A percentile compares a stretch with the other conserved stretches of the same genome.
phyloP scores from a whole-genome alignment of 2,797 vertebrate species.

The Coranthus polyacanthus region DNA sequence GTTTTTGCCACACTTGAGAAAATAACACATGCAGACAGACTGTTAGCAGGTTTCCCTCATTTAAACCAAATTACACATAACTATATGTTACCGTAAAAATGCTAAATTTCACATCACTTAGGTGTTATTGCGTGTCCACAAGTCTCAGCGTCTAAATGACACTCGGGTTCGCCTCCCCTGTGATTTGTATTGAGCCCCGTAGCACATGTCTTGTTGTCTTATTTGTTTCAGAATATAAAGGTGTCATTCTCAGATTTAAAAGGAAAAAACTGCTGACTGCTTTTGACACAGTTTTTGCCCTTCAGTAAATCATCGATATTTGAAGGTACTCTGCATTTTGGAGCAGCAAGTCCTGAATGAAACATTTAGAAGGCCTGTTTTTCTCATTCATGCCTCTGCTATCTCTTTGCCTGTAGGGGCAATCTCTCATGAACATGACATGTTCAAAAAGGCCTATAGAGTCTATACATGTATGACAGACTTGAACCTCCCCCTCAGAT shows the following conservation, averaged over 20 bases:
- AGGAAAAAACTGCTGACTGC: neutral
- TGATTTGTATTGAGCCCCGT: too few species aligned
- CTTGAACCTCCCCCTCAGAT: constrained; percentile 5
- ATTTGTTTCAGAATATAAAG: too few species aligned
- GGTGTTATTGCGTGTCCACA: constrained; percentile 8
- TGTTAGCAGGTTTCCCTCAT: constrained; percentile 66
- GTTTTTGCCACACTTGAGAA: constrained; percentile 33
- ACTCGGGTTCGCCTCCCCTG: neutral
- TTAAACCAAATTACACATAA: constrained; percentile 36
- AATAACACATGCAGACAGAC: constrained; percentile 59
- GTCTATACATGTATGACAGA: constrained; percentile 9
- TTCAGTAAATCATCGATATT: neutral
- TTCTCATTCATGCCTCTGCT: constrained; percentile 25
- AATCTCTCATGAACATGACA: constrained; percentile 41
- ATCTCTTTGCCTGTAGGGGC: constrained; percentile 41
- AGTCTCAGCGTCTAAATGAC: constrained; percentile 22
- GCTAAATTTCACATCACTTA: constrained; percentile 21
- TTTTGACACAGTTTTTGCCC: neutral
- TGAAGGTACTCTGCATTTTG: constrained; percentile 37
- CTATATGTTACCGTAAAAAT: constrained; percentile 30
- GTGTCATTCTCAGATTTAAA: too few species aligned
- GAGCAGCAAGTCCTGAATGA: constrained; percentile 42
- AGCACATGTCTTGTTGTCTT: too few species aligned
- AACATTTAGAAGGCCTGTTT: constrained; percentile 12
- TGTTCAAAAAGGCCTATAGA: constrained; percentile 35